Base-by-base conservation (phyloP, 2,888 invertebrate genomes). In the Brachypalpus laphriformis region DNA sequence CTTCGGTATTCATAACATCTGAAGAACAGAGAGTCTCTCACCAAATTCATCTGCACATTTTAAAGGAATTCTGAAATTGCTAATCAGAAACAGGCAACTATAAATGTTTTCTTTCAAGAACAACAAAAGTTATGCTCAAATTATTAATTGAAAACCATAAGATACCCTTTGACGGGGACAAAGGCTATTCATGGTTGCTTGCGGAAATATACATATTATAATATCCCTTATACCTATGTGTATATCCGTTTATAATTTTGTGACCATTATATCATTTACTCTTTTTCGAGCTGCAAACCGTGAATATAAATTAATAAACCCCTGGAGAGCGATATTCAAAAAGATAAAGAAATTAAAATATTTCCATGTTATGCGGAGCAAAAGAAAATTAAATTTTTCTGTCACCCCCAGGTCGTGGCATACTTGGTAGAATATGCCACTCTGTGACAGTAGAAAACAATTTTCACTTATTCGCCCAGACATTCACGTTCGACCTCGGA, bases 301-400 rank as follows among this genome's bases (percentile, higher is more conserved):
- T 4, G 47, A 37, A 8, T 34, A 25, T 34, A 47, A 57, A 47
- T 57, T 57, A 57, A 71, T 71, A 57, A 71, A 59, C 45, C 31
- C 31, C 57, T 22, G 37, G 47, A 25, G 4, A 56, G 34, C 34
- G 37, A 34, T 11, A 42, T n/a, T 11, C 40, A 42, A 16, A 34
- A 20, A 49, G 18, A 66, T 59, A 77, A 72, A 59, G 51, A 77
- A 82, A 77, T 76, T 65, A 71, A 77, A 82, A 71, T 77, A 72
- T 45, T 71, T 82, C 37, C 71, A 65, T 47, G 49, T 40, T 59
- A 59, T 59, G 42, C 31, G 8, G 16, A 16, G 8, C 4, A 11
- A 42, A 42, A 51, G 37, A 59, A 72, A 77, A 82, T 82, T 71
- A 82, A 57, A 82, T 77, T 51, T 72, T 72, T 77, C 77, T 77